These are phyloP conservation scores for Epinephelus cyanopodus DNA, from an alignment of 2,113 vertebrate species.

Conservation along the genomic window DNA sequence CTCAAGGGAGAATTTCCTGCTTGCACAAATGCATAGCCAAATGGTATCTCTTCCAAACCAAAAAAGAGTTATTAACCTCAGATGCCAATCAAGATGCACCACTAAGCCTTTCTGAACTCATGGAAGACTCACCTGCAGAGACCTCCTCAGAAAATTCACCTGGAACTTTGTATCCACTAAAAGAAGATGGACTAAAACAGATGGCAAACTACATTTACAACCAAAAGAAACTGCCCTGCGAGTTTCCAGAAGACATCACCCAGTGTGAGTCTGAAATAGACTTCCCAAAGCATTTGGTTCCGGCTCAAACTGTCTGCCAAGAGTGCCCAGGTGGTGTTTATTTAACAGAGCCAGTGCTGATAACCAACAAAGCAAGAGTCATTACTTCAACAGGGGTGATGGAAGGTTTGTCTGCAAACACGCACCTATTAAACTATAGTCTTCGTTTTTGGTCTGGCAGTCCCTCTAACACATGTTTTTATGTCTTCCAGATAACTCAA, in stretches of 20 bases:
- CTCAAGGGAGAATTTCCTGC: constrained; percentile 5
- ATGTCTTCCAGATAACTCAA: constrained; percentile 1
- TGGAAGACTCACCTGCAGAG: not conserved
- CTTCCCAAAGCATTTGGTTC: not conserved
- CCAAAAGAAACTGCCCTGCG: not conserved
- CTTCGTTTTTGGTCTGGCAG: not conserved
- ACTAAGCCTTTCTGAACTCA: not conserved
- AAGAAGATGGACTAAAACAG: not conserved
- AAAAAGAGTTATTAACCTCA: not conserved
- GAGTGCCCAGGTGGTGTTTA: not conserved
- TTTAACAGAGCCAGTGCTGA: constrained; percentile 10
- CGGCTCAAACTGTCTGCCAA: constrained; percentile 13
- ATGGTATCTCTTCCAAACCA: constrained; percentile 32
- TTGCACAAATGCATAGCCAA: constrained; percentile 14
- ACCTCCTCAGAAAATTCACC: not conserved
- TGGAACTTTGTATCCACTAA: not conserved
- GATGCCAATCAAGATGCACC: not conserved
- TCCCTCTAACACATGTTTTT: not conserved
- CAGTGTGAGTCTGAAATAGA: not conserved
- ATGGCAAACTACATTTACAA: constrained; percentile 12
- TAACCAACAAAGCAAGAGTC: constrained; percentile 16
- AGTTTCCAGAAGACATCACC: not conserved
- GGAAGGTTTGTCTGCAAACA: not conserved
- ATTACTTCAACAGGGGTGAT: not conserved
- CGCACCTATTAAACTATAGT: not conserved